phyloP scores from a whole-genome alignment of 2,797 vertebrate species.

The Clarias laeviceps region DNA sequence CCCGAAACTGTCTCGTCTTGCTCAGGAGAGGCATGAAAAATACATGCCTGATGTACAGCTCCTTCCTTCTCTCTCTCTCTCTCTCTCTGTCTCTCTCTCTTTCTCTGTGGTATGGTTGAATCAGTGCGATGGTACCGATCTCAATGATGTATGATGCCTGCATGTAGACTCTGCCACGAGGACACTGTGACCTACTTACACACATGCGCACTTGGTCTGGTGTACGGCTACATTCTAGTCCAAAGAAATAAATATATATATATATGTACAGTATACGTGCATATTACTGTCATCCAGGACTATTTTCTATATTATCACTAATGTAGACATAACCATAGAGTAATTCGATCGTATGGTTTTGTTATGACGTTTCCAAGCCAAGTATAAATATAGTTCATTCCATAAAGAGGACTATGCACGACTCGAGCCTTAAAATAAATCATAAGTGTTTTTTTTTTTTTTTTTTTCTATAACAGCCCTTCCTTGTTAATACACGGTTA shows the following conservation, averaged over 20 bases:
- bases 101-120: slow-evolving; percentile 45
- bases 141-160: slow-evolving; percentile 46
- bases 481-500: background rate
- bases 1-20: slow-evolving; percentile 13
- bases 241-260: background rate
- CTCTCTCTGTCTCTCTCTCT: slow-evolving; percentile 2
- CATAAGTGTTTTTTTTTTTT: background rate
- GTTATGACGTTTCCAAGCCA: background rate
- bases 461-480: background rate
- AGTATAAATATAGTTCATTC: background rate
- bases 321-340: background rate
- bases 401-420: background rate
- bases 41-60: slow-evolving; percentile 9
- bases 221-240: background rate
- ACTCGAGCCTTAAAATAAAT: background rate
- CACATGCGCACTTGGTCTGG: slow-evolving; percentile 5
- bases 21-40: slow-evolving; percentile 27
- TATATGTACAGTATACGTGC: background rate
- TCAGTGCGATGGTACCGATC: slow-evolving; percentile 41
- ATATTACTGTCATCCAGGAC: background rate
- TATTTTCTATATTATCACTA: background rate
- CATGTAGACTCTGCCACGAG: slow-evolving; percentile 47
- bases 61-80: background rate
- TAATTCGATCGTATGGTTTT: background rate
- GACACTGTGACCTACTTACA: slow-evolving; percentile 48